Evolutionary conservation across 2,888 invertebrate species (phyloP), one percentile per base, ranked within the genome.

Genomic region (Epinotia brunnichana): DNA sequence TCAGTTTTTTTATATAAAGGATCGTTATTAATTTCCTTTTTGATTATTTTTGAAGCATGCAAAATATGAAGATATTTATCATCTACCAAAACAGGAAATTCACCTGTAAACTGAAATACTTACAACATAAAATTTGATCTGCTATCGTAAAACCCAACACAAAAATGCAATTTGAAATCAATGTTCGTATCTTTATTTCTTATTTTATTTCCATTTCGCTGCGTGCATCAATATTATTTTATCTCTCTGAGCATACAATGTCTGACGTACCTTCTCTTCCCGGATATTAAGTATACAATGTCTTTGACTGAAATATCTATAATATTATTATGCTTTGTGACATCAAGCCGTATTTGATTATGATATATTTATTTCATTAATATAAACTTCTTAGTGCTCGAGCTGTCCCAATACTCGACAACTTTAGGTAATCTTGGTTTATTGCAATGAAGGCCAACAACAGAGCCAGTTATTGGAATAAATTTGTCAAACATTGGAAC

Each of bases 181-280:
- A 68, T 67, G 72, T 62, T 72, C 35, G 67, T 48, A 72, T 72
- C 61, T 67, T 72, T 61, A 62, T 68, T 62, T 68, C 61, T 62
- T 62, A 67, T 56, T 68, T 62, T 72, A 72, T 72, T 68, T 62
- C 67, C 61, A 56, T 72, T 71, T 57, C 56, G 67, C 44, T 62
- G 59, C 53, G 61, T 19, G 54, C 71, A 56, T 67, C 72, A 68
- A 72, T 72, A 68, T 35, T n/a, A n/a, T 72, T 68, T 72, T 72
- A 72, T 72, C 67, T 59, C 70, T 62, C 11, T 61, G n/a, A 64
- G 24, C 41, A 24, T 62, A 72, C 72, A 72, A 68, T 68, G 72
- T 68, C 15, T 39, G 24, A 48, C 29, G 10, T 68, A 39, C 56
- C 48, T 61, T 53, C 56, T 54, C 60, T 48, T 48, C 54, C 29